Evolutionary conservation across 2,797 vertebrate genomes (phyloP).

Genomic region (Melanogrammus aeglefinus): DNA sequence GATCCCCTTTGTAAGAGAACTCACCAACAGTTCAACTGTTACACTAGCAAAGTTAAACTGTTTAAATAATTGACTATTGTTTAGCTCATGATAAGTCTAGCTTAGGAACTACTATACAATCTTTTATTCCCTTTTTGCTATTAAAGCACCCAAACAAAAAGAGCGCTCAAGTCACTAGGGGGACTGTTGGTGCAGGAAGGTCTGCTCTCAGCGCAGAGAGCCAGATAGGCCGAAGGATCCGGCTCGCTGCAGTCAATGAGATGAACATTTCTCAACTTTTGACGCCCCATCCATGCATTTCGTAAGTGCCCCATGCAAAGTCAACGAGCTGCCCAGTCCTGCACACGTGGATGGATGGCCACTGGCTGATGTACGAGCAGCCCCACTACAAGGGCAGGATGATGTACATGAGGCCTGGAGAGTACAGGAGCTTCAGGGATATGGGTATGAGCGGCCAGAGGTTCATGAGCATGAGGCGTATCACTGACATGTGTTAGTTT

Average conservation of each 20-base stretch:
- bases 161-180: too few relatives aligned
- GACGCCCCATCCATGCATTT: too few relatives aligned
- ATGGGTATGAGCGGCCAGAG: conserved; percentile 26
- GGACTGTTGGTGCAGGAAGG: too few relatives aligned
- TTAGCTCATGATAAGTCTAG: too few relatives aligned
- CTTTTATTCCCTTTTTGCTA: too few relatives aligned
- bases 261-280: not conserved
- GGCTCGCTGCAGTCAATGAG: too few relatives aligned
- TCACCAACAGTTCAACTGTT: conserved; percentile 36
- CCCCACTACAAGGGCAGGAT: conserved; percentile 45
- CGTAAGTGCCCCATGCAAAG: too few relatives aligned
- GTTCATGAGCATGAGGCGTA: conserved; percentile 55
- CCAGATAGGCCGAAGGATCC: too few relatives aligned
- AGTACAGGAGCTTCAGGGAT: conserved; percentile 52
- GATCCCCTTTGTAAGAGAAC: not conserved
- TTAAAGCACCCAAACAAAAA: too few relatives aligned
- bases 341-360: conserved; percentile 60
- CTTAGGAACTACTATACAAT: too few relatives aligned
- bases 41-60: too few relatives aligned
- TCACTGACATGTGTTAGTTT: conserved; percentile 46
- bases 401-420: conserved; percentile 51
- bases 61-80: not conserved
- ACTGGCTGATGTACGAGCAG: conserved; percentile 67
- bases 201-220: too few relatives aligned
- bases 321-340: conserved; percentile 42